Conservation (phyloP, 1,140 invertebrate species). For the Colletes latitarsis region DNA sequence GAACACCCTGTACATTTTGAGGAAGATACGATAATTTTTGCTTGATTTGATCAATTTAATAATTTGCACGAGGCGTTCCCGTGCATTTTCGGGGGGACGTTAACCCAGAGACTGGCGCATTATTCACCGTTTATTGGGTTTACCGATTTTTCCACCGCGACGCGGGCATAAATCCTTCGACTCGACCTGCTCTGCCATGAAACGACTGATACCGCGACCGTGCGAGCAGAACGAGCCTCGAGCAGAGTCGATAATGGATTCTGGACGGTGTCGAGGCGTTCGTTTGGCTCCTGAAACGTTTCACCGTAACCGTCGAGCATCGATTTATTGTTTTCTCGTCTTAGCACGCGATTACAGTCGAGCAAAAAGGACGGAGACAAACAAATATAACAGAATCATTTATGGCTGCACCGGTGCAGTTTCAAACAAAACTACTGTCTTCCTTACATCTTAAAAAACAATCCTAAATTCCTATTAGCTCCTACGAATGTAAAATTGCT, state of each 20-base stretch:
- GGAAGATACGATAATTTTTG: no score
- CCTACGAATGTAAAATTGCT: no score
- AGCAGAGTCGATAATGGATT: conserved; percentile 31
- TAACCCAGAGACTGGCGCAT: conserved; percentile 55
- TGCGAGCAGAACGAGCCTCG: background rate
- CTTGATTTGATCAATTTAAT: no score
- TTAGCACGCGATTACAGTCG: no score
- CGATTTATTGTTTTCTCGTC: conserved; percentile 28
- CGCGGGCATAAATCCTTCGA: conserved; percentile 57
- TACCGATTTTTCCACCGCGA: conserved; percentile 66
- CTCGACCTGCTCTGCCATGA: conserved; percentile 1
- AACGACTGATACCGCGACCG: conserved; percentile 15
- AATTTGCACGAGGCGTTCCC: no score
- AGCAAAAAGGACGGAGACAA: no score
- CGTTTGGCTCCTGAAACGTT: background rate
- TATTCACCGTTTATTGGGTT: conserved; percentile 75
- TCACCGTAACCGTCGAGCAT: background rate
- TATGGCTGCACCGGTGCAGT: no score
- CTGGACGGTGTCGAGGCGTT: background rate
- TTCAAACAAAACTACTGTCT: no score
- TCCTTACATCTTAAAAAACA: no score
- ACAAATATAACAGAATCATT: no score
- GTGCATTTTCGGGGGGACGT: background rate
- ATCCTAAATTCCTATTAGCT: no score
- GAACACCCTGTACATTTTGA: no score